Evolutionary conservation across 2,888 invertebrate genomes (phyloP), one percentile per base, ranked within the genome.

Genomic region (Amblyteles armatorius): DNA sequence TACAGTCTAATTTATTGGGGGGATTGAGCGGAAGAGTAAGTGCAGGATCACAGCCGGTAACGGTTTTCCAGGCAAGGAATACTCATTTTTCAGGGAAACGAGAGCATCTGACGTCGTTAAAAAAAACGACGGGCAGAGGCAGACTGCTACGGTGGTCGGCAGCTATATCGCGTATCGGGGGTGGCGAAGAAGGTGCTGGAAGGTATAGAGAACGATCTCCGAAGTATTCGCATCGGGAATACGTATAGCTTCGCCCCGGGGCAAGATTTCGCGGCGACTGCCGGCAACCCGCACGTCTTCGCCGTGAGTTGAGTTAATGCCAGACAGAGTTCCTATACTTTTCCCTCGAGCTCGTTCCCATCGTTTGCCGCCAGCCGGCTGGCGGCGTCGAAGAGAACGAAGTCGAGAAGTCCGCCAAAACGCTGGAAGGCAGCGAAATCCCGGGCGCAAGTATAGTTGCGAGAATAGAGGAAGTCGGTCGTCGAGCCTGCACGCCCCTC

Each of bases 81-180:
- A 81, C 85, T 88, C 89, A 90, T 91, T 90, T 91, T 90, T 91
- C 89, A 81, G 50, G 82, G 60, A 82, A 80, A 74, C 65, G 57
- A 71, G 73, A 82, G 36, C 72, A 79, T 81, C 63, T 60, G 52
- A 77, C 55, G 73, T 33, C 72, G 33, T 48, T 33, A 84, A 86
- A 87, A 87, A 87, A 82, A 82, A 86, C 33, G 63, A 63, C 74
- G 78, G 50, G 48, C 5, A 36, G 76, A 55, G 52, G 67, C 67
- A 67, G 40, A 67, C 40, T 55, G 40, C 48, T 65, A 44, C 55
- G 44, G 44, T 33, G 71, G 57, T 57, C 19, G 26, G 5, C 19
- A 55, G 50, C 29, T 69, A 29, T 26, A 48, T 26, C 4, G 13
- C 22, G n/a, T 69, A 22, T 48, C 48, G 3, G 69, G 50, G 13